These are phyloP conservation scores for Ophiothrix spiculata DNA, from an alignment of 35 echinoderm and acorn worm species.

Conservation along the genomic window DNA sequence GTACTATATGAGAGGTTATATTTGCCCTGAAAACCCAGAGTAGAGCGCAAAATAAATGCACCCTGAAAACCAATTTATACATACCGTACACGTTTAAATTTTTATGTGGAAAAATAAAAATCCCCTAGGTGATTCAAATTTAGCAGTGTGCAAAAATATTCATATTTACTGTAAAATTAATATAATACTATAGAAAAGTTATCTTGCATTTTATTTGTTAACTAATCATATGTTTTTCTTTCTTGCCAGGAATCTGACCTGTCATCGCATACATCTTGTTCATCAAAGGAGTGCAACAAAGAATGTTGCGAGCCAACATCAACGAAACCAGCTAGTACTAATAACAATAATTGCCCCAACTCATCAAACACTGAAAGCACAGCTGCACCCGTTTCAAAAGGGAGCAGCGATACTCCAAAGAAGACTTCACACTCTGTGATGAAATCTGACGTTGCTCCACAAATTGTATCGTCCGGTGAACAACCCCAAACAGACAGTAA, in stretches of 20 bases:
- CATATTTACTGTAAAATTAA: neutral
- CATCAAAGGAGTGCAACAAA: conserved; percentile 73
- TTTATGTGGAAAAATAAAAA: neutral
- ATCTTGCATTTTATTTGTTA: neutral
- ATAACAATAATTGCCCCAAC: neutral
- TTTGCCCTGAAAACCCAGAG: no score
- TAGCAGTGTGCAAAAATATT: no score
- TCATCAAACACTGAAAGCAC: neutral
- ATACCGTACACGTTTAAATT: neutral
- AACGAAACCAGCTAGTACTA: neutral
- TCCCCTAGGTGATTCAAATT: neutral
- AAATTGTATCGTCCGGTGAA: neutral
- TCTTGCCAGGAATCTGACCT: conserved; percentile 79
- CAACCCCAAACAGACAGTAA: conserved; percentile 6
- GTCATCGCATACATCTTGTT: conserved; percentile 77
- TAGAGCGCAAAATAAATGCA: no score
- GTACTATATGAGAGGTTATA: no score
- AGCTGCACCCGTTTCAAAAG: conserved; percentile 19
- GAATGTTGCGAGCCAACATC: conserved; percentile 11
- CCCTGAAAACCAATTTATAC: no score
- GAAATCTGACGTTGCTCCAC: neutral
- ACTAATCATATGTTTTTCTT: conserved; percentile 29
- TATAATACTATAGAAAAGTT: neutral
- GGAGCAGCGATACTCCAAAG: conserved; percentile 14
- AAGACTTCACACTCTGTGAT: neutral